These are phyloP conservation scores for Amphiduros pacificus DNA, from an alignment of 2,888 invertebrate species.

Conservation along the genomic window DNA sequence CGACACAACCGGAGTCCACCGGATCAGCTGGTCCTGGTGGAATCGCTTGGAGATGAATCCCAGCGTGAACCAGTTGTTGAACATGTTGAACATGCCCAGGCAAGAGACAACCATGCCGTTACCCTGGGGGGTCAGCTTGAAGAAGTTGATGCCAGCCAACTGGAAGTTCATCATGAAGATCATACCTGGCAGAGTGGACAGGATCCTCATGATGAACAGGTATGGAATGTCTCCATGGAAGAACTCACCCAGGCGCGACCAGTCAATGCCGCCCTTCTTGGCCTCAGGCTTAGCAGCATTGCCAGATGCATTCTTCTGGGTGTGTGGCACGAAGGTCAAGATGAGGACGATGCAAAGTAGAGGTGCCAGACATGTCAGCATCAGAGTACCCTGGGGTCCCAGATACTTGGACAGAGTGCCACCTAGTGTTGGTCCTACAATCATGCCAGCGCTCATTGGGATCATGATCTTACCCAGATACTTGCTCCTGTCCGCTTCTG, in stretches of 20 bases:
- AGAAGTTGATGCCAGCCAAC: conserved; percentile 8
- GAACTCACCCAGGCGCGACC: neutral
- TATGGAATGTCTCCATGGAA: conserved; percentile 7
- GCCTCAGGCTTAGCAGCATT: too few relatives aligned
- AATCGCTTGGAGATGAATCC: neutral
- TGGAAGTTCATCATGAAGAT: conserved; percentile 18
- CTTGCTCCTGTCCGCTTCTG: conserved; percentile 1
- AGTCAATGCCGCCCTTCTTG: conserved; percentile 8
- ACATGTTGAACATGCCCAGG: conserved; percentile 1
- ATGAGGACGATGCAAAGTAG: conserved; percentile 3
- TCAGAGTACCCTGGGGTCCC: conserved; percentile 5
- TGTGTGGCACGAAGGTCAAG: neutral
- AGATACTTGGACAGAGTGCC: neutral
- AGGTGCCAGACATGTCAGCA: conserved; percentile 1
- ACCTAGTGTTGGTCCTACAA: conserved; percentile 2
- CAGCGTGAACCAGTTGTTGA: neutral
- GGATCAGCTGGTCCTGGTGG: neutral
- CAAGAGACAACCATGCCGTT: conserved; percentile 3
- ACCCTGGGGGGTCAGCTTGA: conserved; percentile 5
- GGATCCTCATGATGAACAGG: neutral
- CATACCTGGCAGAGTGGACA: conserved; percentile 5
- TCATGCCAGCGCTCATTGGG: conserved; percentile 5
- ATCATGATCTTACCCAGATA: conserved; percentile 6
- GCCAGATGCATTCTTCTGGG: conserved; percentile 4
- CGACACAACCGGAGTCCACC: neutral